Percentiles rank a stretch among this genome's conserved stretches.
These are phyloP conservation scores for Mesocricetus auratus DNA, from an alignment of 2,113 vertebrate genomes.

Conservation along the genomic window DNA sequence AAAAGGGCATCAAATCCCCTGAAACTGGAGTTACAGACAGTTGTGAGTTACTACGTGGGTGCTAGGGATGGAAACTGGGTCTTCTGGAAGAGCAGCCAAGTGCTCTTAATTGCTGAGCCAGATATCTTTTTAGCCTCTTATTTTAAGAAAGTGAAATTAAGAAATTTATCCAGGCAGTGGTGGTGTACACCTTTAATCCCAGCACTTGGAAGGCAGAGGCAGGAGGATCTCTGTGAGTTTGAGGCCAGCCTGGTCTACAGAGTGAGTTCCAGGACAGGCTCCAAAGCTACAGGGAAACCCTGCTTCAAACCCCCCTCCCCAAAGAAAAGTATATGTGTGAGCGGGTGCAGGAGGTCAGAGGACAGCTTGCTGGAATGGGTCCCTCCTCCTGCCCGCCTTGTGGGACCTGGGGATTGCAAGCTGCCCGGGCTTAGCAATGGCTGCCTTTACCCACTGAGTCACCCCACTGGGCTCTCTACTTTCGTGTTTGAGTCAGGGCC, in stretches of 20 bases:
- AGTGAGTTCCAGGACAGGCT: no score
- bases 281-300: no score
- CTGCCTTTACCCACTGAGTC: background rate
- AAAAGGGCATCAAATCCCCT: background rate
- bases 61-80: background rate
- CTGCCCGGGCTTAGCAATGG: background rate
- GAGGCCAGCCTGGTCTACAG: no score
- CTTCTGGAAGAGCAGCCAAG: background rate
- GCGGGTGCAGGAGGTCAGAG: background rate
- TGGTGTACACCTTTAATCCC: no score
- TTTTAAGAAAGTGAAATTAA: background rate
- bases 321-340: background rate
- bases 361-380: no score
- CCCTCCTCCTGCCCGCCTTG: background rate
- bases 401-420: background rate
- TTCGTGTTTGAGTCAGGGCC: background rate
- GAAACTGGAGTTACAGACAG: background rate
- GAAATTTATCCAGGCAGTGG: background rate
- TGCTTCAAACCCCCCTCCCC: no score
- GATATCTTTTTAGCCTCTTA: background rate
- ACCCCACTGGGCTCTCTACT: background rate
- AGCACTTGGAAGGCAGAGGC: no score
- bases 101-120: background rate
- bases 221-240: no score
- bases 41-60: background rate